Percentiles rank a stretch among this genome's conserved stretches.
These are phyloP conservation scores for Spilogale gracilis DNA, from an alignment of 2,113 vertebrate species.

Conservation along the genomic window DNA sequence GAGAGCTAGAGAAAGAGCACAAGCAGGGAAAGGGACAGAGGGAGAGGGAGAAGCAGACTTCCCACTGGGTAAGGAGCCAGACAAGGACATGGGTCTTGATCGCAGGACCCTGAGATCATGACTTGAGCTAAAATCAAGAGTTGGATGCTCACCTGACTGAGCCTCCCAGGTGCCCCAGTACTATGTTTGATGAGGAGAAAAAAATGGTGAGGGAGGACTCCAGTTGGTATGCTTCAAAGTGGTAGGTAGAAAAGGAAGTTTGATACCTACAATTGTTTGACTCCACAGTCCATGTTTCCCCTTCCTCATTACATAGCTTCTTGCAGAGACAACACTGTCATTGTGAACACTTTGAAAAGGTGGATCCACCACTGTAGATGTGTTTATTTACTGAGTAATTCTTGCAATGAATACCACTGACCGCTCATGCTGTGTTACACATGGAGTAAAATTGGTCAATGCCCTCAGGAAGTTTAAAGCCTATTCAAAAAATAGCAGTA, in stretches of 20 bases:
- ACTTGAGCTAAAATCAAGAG: neutral
- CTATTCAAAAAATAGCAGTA: neutral
- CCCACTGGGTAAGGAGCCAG: neutral
- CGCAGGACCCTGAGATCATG: neutral
- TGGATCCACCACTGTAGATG: neutral
- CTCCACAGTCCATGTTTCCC: neutral
- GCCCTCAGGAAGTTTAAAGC: neutral
- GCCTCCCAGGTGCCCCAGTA: neutral
- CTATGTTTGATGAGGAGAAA: neutral
- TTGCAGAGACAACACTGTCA: neutral
- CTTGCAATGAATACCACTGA: neutral
- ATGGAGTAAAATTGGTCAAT: neutral
- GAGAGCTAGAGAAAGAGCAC: neutral
- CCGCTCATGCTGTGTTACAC: neutral
- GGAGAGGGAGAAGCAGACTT: neutral
- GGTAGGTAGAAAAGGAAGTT: neutral
- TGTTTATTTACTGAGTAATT: neutral
- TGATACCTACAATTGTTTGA: neutral
- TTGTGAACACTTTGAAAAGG: neutral
- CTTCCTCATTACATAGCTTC: neutral
- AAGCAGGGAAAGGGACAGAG: neutral
- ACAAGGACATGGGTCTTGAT: neutral
- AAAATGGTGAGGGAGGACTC: neutral
- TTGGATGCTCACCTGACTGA: neutral
- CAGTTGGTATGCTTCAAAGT: neutral